Base-by-base conservation (phyloP, 2,797 vertebrate species). In the Sebastes itinus region DNA sequence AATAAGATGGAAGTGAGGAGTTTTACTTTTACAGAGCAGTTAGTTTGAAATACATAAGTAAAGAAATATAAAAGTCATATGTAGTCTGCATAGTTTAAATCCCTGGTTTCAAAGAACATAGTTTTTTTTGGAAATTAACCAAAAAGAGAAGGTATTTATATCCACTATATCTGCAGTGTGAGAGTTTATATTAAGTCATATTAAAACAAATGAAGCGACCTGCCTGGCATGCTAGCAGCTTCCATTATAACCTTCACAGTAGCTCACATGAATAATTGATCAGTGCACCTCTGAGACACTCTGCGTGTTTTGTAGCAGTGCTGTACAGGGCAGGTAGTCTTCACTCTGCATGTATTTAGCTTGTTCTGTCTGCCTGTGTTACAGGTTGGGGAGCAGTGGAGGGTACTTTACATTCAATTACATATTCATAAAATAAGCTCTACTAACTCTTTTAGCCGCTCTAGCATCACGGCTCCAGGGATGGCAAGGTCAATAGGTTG, bases 181-280 rank as follows among this genome's bases (percentile, higher is more conserved):
- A 14, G 58, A 16, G 9, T 64, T 65, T 75, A 12, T 18, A 72
- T 46, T 32, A 18, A 27, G 32, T 13, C 9, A 7, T 13, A 2
- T 70, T 72, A 8, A 63, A 71, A 52, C 33, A 54, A 18, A 33
- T 30, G 38, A 72, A 33, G 42, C 22, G 2, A 9, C 13, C 32
- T 8, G 49, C 66, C 55, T 23, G 6, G 10, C 35, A n/a, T 27
- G 46, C 63, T 0, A 20, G 52, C 56, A 68, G 64, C 77, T 20
- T 52, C 63, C 58, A 4, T 56, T 67, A 5, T 61, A 42, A 81
- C 84, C 54, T 82, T 56, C 60, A 27, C 77, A 18, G 70, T 4
- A 7, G 27, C 38, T 25, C 3, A 4, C 42, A 46, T 85, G 63
- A 84, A 84, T 82, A 7, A 84, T 81, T 76, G 59, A 86, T 22